A percentile compares a stretch with the other conserved stretches of the same genome.
These are phyloP conservation scores for Allacma fusca DNA, from an alignment of 2,888 invertebrate species.

Conservation along the genomic window DNA sequence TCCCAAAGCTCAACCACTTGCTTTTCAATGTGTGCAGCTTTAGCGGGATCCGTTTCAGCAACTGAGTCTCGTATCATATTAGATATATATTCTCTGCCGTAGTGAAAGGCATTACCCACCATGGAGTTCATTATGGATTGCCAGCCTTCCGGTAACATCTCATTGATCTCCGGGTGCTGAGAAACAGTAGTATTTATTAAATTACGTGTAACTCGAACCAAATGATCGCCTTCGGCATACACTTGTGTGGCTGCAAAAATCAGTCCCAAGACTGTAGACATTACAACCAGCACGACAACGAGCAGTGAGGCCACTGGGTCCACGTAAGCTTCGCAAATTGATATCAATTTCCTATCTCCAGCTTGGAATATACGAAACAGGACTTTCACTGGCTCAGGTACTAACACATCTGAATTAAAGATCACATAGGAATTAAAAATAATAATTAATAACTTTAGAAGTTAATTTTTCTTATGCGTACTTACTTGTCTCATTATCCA, in stretches of 20 bases:
- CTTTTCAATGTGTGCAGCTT: conserved; percentile 82
- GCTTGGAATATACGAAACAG: conserved; percentile 72
- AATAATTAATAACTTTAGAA: not conserved
- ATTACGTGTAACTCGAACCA: conserved; percentile 87
- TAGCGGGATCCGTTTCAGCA: conserved; percentile 76
- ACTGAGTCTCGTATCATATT: conserved; percentile 70
- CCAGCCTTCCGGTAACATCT: conserved; percentile 84
- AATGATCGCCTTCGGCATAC: conserved; percentile 80
- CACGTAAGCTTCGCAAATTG: conserved; percentile 68
- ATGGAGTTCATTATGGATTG: conserved; percentile 87
- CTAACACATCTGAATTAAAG: conserved; percentile 45
- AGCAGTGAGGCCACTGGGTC: conserved; percentile 86
- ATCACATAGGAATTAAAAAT: not conserved
- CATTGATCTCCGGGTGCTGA: conserved; percentile 83
- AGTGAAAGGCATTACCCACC: conserved; percentile 90
- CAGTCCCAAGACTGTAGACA: conserved; percentile 79
- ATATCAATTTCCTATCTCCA: conserved; percentile 55
- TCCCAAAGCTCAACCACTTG: conserved; percentile 94
- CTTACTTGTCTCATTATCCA: conserved; percentile 14
- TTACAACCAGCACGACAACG: conserved; percentile 84
- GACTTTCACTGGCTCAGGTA: conserved; percentile 69
- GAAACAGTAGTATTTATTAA: conserved; percentile 87
- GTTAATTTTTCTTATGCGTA: no score
- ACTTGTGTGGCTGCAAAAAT: conserved; percentile 87
- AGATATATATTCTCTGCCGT: conserved; percentile 89